Conservation (phyloP, 2,797 vertebrate genomes). For the Crocidura indochinensis region DNA sequence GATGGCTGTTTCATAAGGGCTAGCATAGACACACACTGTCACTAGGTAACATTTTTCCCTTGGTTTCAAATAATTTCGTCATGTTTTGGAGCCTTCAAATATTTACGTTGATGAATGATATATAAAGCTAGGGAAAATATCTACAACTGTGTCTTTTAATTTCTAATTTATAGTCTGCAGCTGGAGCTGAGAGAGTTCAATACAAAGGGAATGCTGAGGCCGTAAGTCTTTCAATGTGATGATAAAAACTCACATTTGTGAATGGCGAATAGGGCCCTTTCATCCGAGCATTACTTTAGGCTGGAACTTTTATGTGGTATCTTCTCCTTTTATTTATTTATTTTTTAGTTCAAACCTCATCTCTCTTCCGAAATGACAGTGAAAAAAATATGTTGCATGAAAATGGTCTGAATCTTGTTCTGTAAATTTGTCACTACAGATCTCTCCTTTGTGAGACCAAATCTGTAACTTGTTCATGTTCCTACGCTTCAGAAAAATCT, state of each 20-base stretch:
- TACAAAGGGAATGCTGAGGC: background rate
- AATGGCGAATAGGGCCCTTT: background rate
- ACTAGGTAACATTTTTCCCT: background rate
- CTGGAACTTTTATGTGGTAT: background rate
- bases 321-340: background rate
- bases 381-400: slow-evolving; percentile 16
- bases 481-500: background rate
- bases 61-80: slow-evolving; percentile 50
- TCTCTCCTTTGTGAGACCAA: too few relatives aligned
- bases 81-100: slow-evolving; percentile 48
- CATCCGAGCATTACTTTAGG: background rate
- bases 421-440: too few relatives aligned
- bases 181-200: slow-evolving; percentile 37
- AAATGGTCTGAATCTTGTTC: background rate
- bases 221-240: background rate
- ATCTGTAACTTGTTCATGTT: background rate
- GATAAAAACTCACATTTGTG: too few relatives aligned
- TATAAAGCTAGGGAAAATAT: background rate
- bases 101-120: background rate
- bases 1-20: slow-evolving; percentile 62
- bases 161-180: slow-evolving; percentile 20
- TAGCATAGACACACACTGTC: background rate
- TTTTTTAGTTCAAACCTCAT: background rate
- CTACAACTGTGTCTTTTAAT: slow-evolving; percentile 25
- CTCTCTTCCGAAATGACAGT: background rate